A percentile compares a stretch with the other conserved stretches of the same genome.
Conservation (phyloP, 1,140 invertebrate genomes). For the Samia ricini region DNA sequence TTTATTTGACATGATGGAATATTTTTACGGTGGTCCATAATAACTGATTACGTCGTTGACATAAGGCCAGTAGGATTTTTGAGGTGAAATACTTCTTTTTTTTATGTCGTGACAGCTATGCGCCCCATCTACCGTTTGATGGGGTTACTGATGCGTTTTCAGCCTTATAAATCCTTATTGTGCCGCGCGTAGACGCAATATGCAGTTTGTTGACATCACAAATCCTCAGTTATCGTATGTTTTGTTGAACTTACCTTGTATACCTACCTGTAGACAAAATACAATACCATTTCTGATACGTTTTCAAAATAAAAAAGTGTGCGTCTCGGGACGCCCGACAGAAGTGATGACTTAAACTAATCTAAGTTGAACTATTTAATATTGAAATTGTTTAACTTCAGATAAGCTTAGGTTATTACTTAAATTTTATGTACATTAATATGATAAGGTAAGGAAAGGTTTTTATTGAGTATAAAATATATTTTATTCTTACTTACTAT, state of each 20-base stretch:
- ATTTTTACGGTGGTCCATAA: constrained; percentile 43
- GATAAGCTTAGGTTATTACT: too few species aligned
- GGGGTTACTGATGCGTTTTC: constrained; percentile 4
- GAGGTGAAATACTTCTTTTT: constrained; percentile 9
- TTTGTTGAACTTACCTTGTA: not conserved
- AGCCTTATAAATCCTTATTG: constrained; percentile 13
- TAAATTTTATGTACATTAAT: too few species aligned
- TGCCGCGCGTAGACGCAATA: constrained; percentile 7
- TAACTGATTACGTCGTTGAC: constrained; percentile 29
- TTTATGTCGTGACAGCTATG: not conserved
- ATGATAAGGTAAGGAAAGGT: too few species aligned
- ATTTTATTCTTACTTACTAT: too few species aligned
- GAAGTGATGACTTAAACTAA: too few species aligned
- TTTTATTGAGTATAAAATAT: too few species aligned
- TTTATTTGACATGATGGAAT: constrained; percentile 48
- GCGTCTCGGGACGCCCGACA: too few species aligned
- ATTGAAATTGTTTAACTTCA: too few species aligned
- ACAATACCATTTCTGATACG: too few species aligned
- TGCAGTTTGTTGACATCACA: constrained; percentile 6
- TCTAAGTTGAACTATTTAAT: too few species aligned
- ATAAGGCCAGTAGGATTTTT: constrained; percentile 18
- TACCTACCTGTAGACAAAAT: not conserved
- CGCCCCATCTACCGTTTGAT: constrained; percentile 8
- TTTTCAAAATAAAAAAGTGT: too few species aligned
- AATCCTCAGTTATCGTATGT: not conserved